These are phyloP conservation scores for Apis mellifera DNA, from an alignment of 1,140 invertebrate genomes.

Conservation along the genomic window DNA sequence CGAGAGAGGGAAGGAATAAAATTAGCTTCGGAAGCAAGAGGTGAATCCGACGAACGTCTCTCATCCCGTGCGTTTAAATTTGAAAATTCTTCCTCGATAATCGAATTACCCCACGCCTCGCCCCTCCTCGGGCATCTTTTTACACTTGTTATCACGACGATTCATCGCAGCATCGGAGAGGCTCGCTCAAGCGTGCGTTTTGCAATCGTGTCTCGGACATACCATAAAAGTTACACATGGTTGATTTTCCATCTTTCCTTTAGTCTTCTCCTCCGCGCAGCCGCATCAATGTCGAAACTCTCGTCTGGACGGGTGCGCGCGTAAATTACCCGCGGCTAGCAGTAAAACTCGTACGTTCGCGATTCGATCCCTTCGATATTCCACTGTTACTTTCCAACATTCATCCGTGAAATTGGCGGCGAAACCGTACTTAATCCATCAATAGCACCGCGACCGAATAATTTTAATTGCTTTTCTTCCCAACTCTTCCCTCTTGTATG, in stretches of 20 bases:
- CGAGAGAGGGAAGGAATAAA: too few species aligned
- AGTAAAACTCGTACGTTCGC: conserved; percentile 24
- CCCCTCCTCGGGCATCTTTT: neutral
- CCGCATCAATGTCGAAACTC: conserved; percentile 31
- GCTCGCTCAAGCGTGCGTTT: neutral
- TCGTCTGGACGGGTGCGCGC: neutral
- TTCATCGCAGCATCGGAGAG: neutral
- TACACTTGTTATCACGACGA: neutral
- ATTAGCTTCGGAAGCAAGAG: conserved; percentile 4
- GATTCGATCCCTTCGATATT: neutral
- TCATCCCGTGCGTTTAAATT: neutral
- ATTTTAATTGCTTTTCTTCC: conserved; percentile 17
- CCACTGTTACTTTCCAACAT: conserved; percentile 43
- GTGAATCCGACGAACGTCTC: too few species aligned
- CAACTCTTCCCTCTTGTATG: too few species aligned
- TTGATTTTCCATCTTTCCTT: conserved; percentile 20
- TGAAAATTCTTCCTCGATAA: neutral
- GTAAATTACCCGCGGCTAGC: conserved; percentile 26
- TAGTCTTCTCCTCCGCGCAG: neutral
- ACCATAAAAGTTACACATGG: conserved; percentile 36
- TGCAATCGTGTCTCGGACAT: conserved; percentile 13
- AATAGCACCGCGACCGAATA: conserved; percentile 53
- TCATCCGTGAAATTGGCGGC: conserved; percentile 36
- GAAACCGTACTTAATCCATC: conserved; percentile 62
- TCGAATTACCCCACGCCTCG: neutral